A percentile compares a stretch with the other conserved stretches of the same genome.
These are phyloP conservation scores for Hypsopygia costalis DNA, from an alignment of 2,888 invertebrate species.

Conservation along the genomic window DNA sequence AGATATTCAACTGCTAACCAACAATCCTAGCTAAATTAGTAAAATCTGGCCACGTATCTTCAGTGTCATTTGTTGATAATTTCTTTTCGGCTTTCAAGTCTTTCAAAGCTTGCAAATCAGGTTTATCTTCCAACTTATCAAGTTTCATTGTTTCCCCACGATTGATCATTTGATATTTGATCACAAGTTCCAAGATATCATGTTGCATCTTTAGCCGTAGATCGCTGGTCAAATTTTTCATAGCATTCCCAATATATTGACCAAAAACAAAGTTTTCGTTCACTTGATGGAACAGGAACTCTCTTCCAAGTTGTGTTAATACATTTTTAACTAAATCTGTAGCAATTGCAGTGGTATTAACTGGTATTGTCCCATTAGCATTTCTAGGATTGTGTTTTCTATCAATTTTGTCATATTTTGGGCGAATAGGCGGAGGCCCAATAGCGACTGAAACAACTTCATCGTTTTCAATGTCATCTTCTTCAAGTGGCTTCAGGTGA, in stretches of 20 bases:
- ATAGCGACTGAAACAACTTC: slow-evolving; percentile 69
- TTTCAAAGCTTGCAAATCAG: slow-evolving; percentile 32
- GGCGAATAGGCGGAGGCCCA: slow-evolving; percentile 57
- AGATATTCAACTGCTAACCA: too few species aligned
- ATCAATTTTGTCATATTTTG: slow-evolving; percentile 50
- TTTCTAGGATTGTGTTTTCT: slow-evolving; percentile 32
- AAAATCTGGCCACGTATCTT: slow-evolving; percentile 67
- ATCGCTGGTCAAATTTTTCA: slow-evolving; percentile 56
- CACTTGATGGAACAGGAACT: slow-evolving; percentile 51
- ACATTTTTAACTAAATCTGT: slow-evolving; percentile 51
- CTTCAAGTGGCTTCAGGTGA: slow-evolving; percentile 55
- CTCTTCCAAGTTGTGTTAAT: slow-evolving; percentile 50
- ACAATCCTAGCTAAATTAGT: slow-evolving; percentile 64
- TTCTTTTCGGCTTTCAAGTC: slow-evolving; percentile 40
- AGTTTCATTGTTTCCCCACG: slow-evolving; percentile 19
- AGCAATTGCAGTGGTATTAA: slow-evolving; percentile 24
- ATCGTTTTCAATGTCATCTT: slow-evolving; percentile 68
- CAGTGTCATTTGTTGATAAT: slow-evolving; percentile 44
- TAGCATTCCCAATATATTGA: slow-evolving; percentile 60
- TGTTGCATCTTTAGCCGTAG: slow-evolving; percentile 57
- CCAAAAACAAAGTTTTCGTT: slow-evolving; percentile 72
- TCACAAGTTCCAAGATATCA: slow-evolving; percentile 58
- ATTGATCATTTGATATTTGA: slow-evolving; percentile 45
- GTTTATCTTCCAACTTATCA: slow-evolving; percentile 1
- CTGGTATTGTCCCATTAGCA: slow-evolving; percentile 15